Evolutionary conservation across 1,140 invertebrate genomes (phyloP).

Genomic region (Vanessa atalanta): DNA sequence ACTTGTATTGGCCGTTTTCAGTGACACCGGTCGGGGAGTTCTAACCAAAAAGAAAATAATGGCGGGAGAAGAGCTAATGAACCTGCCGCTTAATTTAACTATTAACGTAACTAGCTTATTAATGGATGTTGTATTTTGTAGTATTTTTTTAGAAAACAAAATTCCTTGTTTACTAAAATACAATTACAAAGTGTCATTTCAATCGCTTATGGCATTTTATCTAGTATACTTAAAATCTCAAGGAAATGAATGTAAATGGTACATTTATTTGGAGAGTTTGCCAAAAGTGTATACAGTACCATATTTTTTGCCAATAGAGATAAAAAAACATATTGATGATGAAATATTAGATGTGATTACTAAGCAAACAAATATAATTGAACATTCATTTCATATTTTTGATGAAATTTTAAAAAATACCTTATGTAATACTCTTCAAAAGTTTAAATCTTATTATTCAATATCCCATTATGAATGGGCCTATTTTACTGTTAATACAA

Average conservation of each 20-base stretch:
- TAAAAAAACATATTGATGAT: conserved; percentile 62
- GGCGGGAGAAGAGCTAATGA: conserved; percentile 80
- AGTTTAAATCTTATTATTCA: conserved; percentile 64
- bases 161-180: conserved; percentile 56
- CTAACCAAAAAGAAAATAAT: conserved; percentile 80
- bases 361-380: conserved; percentile 64
- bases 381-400: conserved; percentile 74
- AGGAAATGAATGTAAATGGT: conserved; percentile 73
- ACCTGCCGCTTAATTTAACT: conserved; percentile 81
- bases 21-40: conserved; percentile 83
- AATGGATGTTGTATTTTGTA: conserved; percentile 71
- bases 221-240: conserved; percentile 80
- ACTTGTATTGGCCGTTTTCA: conserved; percentile 75
- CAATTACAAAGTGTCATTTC: conserved; percentile 68
- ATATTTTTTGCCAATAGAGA: conserved; percentile 76
- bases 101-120: conserved; percentile 81
- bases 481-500: conserved; percentile 88
- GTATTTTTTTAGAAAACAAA: conserved; percentile 74
- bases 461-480: conserved; percentile 81
- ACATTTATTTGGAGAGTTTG: conserved; percentile 82
- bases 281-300: conserved; percentile 82
- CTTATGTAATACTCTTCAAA: conserved; percentile 44
- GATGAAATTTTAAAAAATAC: conserved; percentile 60
- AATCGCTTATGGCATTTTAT: conserved; percentile 82
- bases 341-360: conserved; percentile 65